Evolutionary conservation across 2,113 vertebrate species (phyloP).

Genomic region (Apteryx mantelli): DNA sequence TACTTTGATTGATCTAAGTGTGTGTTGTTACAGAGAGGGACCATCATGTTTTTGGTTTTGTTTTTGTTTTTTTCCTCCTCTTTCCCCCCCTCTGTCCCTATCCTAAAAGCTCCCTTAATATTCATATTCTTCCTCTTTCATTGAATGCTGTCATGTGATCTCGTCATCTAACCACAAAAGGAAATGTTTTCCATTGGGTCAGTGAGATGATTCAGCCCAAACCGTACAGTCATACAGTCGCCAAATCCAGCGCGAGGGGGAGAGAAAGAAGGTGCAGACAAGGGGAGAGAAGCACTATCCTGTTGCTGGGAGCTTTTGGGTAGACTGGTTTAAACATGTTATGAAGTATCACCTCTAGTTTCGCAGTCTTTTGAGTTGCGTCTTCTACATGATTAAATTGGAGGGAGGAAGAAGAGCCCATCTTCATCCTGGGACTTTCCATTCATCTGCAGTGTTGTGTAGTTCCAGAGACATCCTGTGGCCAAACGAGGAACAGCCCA

Average conservation of each 20-base stretch:
- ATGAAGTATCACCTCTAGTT: fast-evolving
- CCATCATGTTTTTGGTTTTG: background rate
- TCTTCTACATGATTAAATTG: background rate
- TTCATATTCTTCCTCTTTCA: background rate
- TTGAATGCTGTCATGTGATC: background rate
- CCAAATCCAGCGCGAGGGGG: background rate
- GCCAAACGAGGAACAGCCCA: slow-evolving; percentile 2
- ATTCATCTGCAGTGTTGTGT: background rate
- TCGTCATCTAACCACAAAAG: slow-evolving; percentile 16
- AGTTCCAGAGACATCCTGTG: slow-evolving; percentile 39
- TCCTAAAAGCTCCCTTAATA: background rate
- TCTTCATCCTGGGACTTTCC: background rate
- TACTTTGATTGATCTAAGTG: background rate
- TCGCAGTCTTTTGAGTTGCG: background rate
- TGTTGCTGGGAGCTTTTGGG: background rate
- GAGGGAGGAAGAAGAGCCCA: background rate
- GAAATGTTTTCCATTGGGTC: slow-evolving; percentile 10
- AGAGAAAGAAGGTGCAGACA: fast-evolving
- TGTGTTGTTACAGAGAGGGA: background rate
- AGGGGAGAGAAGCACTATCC: background rate
- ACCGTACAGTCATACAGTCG: background rate
- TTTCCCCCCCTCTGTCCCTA: no score
- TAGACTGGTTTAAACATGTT: background rate
- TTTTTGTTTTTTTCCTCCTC: background rate
- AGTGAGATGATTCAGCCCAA: slow-evolving; percentile 41